Evolutionary conservation across 2,888 invertebrate genomes (phyloP), one percentile per base, ranked within the genome.

Genomic region (Coecobrya sp.): DNA sequence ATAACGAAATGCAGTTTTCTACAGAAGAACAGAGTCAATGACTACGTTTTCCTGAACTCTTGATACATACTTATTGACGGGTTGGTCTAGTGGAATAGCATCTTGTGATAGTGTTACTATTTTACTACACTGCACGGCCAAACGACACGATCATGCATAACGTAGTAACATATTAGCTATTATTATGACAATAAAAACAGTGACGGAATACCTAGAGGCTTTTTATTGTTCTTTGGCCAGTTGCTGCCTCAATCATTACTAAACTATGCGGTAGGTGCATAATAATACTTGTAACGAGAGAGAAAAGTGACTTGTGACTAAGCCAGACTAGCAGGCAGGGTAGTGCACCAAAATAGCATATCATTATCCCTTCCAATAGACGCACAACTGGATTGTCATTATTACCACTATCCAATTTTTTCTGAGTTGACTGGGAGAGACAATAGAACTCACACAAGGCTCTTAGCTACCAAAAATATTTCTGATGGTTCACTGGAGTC

Each of bases 381-480:
- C 30, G 30, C 70, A 70, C 13, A 70, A 70, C 27, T 36, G 30
- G 30, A 36, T 70, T 70, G 42, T 70, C n/a, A 70, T 70, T 70
- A 70, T 36, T 70, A 70, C 70, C n/a, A 42, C 70, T 70, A 70
- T 70, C 70, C 70, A 36, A 30, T 70, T 70, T 70, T 70, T 70
- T 36, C 36, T 36, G 36, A 70, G 70, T 70, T 70, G 70, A 36
- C 70, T 70, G 70, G 70, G 70, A 70, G 19, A 70, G 70, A 36
- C 70, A 70, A 70, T 0, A 19, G 22, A 70, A 70, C 70, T 36
- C 19, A 42, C n/a, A 70, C 70, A 30, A n/a, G 70, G 30, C 36
- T 30, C 36, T 70, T 4, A 36, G 70, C 13, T 36, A 70, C n/a
- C 30, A 36, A 36, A 70, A 70, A 36, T 22, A 36, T 22, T 70